Conservation (phyloP, 2,888 invertebrate genomes). For the Teinopalpus imperialis region DNA sequence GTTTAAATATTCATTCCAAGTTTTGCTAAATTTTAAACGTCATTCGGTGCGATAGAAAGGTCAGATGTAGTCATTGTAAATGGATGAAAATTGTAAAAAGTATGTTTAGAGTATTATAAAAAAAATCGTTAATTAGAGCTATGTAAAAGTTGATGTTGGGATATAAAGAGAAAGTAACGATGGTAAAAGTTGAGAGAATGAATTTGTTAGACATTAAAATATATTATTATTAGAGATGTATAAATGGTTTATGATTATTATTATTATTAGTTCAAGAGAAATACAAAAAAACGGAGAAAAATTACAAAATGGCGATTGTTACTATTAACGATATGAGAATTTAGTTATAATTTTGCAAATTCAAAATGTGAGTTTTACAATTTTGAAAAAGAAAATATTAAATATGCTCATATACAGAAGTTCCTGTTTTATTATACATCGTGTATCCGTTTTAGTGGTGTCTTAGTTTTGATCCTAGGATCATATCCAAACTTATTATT, state of each 20-base stretch:
- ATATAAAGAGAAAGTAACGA: conserved; percentile 59
- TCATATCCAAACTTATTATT: too few relatives aligned
- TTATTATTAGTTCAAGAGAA: conserved; percentile 76
- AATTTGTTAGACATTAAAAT: conserved; percentile 81
- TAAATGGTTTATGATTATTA: conserved; percentile 80
- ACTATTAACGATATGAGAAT: conserved; percentile 81
- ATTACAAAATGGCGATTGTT: conserved; percentile 77
- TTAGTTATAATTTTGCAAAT: conserved; percentile 82
- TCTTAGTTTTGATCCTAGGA: too few relatives aligned
- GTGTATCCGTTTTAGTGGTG: too few relatives aligned
- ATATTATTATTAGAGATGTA: conserved; percentile 81
- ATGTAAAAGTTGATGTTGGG: conserved; percentile 73
- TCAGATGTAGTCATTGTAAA: conserved; percentile 66
- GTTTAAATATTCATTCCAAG: conserved; percentile 69
- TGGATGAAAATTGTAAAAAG: conserved; percentile 72
- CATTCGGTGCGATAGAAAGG: conserved; percentile 63
- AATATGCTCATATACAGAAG: conserved; percentile 79
- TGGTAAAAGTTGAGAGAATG: conserved; percentile 75
- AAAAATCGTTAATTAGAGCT: conserved; percentile 73
- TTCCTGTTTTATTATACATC: conserved; percentile 58
- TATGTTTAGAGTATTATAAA: conserved; percentile 71
- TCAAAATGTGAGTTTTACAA: conserved; percentile 83
- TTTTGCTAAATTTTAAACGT: conserved; percentile 63
- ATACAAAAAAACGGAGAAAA: conserved; percentile 63
- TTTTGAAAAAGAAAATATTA: conserved; percentile 82